Base-by-base conservation (phyloP, 2,888 invertebrate species). In the Cerceris ruficornis region DNA sequence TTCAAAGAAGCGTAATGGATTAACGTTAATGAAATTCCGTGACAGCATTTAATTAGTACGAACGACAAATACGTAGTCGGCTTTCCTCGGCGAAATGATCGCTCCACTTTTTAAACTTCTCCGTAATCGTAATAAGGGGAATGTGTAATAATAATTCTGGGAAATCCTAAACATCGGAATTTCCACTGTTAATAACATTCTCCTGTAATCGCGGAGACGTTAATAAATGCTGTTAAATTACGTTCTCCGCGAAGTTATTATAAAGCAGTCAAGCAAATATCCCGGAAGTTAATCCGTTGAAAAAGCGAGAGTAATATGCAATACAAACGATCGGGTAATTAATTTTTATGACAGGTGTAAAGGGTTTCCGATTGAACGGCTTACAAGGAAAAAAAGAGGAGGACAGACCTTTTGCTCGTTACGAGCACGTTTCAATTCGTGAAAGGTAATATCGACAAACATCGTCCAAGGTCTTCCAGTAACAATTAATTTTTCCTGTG, bases 401-500 rank as follows among this genome's bases (percentile, higher is more conserved):
- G 50, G n/a, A 50, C n/a, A 5, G 13, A 50, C n/a, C 50, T n/a
- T n/a, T n/a, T n/a, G 6, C 8, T 46, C n/a, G 50, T 11, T 28
- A 28, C n/a, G 6, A n/a, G n/a, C 50, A n/a, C 1, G 11, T 50
- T 50, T n/a, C 50, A 50, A 50, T 50, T 55, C 11, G 8, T 50
- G 43, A 28, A 57, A 76, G 74, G 68, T 64, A 59, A 60, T 76
- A 42, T 6, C 41, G 58, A 14, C 66, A 52, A 46, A 57, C 43
- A n/a, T 55, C 43, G 52, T 62, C n/a, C 49, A 15, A 42, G 49
- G 42, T 42, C 52, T 13, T 46, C 7, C 11, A 17, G 52, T 28
- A 60, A 59, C 65, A 76, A 79, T 79, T 69, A 28, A 77, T 64
- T 72, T 79, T 71, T 60, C 2, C 50, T 59, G 43, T 7, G 9